phyloP scores from a whole-genome alignment of 2,888 invertebrate species.

The Lasioglossum calceatum region DNA sequence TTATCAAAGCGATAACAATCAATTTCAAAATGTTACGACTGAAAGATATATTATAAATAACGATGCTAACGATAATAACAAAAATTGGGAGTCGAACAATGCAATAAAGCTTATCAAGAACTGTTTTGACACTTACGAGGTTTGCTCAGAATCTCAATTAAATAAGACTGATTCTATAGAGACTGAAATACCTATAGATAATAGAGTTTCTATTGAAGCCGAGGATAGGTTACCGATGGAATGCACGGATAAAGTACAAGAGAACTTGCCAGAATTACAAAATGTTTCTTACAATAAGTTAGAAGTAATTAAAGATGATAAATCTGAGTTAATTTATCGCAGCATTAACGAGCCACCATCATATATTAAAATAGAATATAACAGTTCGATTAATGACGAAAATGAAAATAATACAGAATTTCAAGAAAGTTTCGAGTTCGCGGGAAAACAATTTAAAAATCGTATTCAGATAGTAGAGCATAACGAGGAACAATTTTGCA shows the following conservation, averaged over 20 bases:
- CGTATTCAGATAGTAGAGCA: slow-evolving; percentile 41
- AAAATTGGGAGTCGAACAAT: slow-evolving; percentile 53
- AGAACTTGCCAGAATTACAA: slow-evolving; percentile 48
- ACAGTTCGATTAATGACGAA: slow-evolving; percentile 11
- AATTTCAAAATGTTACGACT: slow-evolving; percentile 40
- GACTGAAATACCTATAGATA: slow-evolving; percentile 77
- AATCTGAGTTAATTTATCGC: slow-evolving; percentile 61
- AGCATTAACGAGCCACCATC: slow-evolving; percentile 44
- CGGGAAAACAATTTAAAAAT: slow-evolving; percentile 28
- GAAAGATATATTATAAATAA: slow-evolving; percentile 64
- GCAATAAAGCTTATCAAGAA: slow-evolving; percentile 57
- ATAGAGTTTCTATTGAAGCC: slow-evolving; percentile 45
- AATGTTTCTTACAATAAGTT: slow-evolving; percentile 55
- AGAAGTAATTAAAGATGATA: slow-evolving; percentile 46
- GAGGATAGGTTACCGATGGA: slow-evolving; percentile 36
- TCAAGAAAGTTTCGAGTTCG: slow-evolving; percentile 27
- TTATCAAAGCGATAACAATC: slow-evolving; percentile 52
- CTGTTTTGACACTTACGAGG: slow-evolving; percentile 65
- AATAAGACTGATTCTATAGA: slow-evolving; percentile 80
- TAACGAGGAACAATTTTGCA: slow-evolving; percentile 32
- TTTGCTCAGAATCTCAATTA: slow-evolving; percentile 70
- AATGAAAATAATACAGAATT: slow-evolving; percentile 20
- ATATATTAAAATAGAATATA: slow-evolving; percentile 53
- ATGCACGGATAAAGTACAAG: slow-evolving; percentile 35
- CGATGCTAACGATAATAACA: slow-evolving; percentile 29